Conservation (phyloP, 2,888 invertebrate species). For the Eulithis testata region DNA sequence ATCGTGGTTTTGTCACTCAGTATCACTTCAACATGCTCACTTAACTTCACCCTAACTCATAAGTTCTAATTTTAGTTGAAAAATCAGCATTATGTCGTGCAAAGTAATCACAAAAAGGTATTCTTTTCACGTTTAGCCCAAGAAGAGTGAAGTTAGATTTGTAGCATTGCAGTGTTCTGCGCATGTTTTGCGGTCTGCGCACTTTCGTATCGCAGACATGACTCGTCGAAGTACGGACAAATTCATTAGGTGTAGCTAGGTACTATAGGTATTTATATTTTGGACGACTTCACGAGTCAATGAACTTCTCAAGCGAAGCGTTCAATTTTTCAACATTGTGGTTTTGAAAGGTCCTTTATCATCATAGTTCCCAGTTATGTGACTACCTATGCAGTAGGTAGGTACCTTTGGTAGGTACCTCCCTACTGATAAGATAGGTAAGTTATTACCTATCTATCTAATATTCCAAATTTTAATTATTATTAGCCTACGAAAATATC, state of each 20-base stretch:
- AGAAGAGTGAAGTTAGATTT: conserved; percentile 75
- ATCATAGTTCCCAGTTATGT: too few species aligned
- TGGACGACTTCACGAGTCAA: conserved; percentile 71
- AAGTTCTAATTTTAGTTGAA: conserved; percentile 39
- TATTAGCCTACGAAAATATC: too few species aligned
- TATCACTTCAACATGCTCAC: conserved; percentile 62
- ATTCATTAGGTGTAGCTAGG: conserved; percentile 27
- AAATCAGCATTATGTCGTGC: conserved; percentile 57
- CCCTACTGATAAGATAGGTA: too few species aligned
- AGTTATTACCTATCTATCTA: too few species aligned
- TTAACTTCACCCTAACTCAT: conserved; percentile 43
- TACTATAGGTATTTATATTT: conserved; percentile 50
- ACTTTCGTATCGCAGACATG: conserved; percentile 61
- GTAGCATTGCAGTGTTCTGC: conserved; percentile 81
- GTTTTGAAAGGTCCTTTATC: neutral
- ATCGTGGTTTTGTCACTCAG: neutral
- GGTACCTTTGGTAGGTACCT: conserved; percentile 10
- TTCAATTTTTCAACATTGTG: conserved; percentile 29
- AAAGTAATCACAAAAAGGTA: conserved; percentile 58
- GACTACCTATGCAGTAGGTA: too few species aligned
- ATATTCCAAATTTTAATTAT: too few species aligned
- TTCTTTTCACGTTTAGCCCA: conserved; percentile 61
- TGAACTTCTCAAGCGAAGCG: conserved; percentile 56
- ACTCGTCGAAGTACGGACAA: conserved; percentile 37
- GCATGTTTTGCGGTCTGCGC: conserved; percentile 78